Conservation (phyloP, 2,113 vertebrate genomes). For the Gymnocephalus cernua region DNA sequence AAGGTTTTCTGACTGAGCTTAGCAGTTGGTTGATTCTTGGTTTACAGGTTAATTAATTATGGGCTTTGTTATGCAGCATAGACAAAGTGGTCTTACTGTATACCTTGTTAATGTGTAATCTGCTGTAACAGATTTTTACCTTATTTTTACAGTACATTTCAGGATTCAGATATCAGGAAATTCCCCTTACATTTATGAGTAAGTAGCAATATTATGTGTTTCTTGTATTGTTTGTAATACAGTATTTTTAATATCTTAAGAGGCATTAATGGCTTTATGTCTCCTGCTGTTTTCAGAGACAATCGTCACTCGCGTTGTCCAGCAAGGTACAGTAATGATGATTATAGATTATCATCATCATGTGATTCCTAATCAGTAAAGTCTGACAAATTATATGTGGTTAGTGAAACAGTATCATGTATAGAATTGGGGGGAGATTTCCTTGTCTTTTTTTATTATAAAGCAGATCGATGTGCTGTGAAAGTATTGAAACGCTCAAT, state of each 20-base stretch:
- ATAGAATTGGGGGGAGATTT: neutral
- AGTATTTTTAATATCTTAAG: neutral
- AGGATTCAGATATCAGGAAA: constrained; percentile 93
- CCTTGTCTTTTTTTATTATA: no score
- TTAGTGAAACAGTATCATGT: neutral
- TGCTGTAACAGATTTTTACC: constrained; percentile 14
- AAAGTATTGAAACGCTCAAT: no score
- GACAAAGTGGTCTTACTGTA: neutral
- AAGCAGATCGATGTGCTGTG: no score
- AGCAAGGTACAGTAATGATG: constrained; percentile 67
- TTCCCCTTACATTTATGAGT: constrained; percentile 93
- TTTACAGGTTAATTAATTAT: neutral
- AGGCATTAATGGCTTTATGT: constrained; percentile 20
- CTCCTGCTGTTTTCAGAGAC: constrained; percentile 67
- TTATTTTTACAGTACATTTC: constrained; percentile 87
- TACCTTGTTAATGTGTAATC: neutral
- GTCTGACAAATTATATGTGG: neutral
- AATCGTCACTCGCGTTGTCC: constrained; percentile 64
- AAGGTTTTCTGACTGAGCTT: neutral
- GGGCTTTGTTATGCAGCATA: neutral
- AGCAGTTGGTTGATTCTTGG: neutral
- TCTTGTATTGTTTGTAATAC: neutral
- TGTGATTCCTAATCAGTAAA: constrained; percentile 45
- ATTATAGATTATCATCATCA: constrained; percentile 30
- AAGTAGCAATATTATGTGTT: constrained; percentile 77